Percentiles rank a stretch among this genome's conserved stretches.
Evolutionary conservation across 1,140 invertebrate species (phyloP).

Genomic region (Lepeophtheirus salmonis): DNA sequence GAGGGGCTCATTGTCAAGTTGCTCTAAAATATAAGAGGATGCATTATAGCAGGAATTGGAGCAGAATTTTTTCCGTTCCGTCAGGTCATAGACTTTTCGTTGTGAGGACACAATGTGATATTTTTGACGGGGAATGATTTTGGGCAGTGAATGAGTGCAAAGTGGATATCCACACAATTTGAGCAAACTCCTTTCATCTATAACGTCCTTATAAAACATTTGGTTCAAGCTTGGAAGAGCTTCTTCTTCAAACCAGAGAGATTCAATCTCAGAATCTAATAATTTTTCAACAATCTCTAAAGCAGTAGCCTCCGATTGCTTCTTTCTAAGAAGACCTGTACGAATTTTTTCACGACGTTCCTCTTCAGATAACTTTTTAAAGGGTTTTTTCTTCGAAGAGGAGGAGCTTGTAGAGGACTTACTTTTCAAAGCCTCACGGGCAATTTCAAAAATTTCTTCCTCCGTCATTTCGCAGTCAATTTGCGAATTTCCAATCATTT

Average conservation of each 20-base stretch:
- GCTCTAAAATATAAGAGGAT: background rate
- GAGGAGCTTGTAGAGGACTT: background rate
- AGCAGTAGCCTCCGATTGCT: background rate
- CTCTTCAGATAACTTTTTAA: background rate
- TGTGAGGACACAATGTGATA: background rate
- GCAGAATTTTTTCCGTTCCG: slow-evolving; percentile 12
- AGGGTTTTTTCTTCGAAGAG: background rate
- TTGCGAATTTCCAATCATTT: no score
- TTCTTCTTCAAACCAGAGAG: background rate
- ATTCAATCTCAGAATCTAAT: background rate
- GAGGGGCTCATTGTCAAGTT: background rate
- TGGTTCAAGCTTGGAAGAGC: background rate
- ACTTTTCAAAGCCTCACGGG: background rate
- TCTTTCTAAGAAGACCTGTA: slow-evolving; percentile 1
- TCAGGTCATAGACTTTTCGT: slow-evolving; percentile 1
- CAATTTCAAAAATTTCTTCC: background rate
- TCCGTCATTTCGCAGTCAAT: no score
- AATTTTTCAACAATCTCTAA: slow-evolving; percentile 11
- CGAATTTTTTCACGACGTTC: background rate
- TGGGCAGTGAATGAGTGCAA: background rate
- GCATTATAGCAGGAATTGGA: slow-evolving; percentile 2
- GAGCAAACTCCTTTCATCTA: background rate
- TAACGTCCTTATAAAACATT: background rate
- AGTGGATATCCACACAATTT: slow-evolving; percentile 9
- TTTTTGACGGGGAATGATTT: background rate